Evolutionary conservation across 1,140 invertebrate species (phyloP).

Genomic region (Lordiphosa stackelbergi): DNA sequence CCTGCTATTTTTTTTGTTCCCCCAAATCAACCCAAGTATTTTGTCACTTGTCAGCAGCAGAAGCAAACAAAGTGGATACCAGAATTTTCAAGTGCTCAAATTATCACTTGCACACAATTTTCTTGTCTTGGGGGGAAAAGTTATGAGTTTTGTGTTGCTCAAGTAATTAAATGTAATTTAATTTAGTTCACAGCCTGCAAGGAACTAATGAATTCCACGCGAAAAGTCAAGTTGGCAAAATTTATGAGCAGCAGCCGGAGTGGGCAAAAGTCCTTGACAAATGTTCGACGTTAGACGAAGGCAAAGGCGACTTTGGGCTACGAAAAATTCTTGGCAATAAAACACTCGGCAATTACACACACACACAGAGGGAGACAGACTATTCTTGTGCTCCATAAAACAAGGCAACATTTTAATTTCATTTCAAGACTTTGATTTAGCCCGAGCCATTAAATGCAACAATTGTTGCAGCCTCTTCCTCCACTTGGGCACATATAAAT

Average conservation of each 20-base stretch:
- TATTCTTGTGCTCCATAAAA: slow-evolving; percentile 25
- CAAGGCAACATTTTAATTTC: slow-evolving; percentile 64
- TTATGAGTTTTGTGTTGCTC: slow-evolving; percentile 46
- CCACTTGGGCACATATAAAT: slow-evolving; percentile 45
- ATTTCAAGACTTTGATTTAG: slow-evolving; percentile 64
- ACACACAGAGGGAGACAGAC: no score
- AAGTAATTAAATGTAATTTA: slow-evolving; percentile 74
- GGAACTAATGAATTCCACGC: slow-evolving; percentile 66
- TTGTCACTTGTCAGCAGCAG: slow-evolving; percentile 52
- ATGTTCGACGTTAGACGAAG: slow-evolving; percentile 69
- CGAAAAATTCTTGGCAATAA: slow-evolving; percentile 72
- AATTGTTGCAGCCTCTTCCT: slow-evolving; percentile 24
- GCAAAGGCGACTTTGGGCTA: slow-evolving; percentile 25
- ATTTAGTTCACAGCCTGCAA: slow-evolving; percentile 50
- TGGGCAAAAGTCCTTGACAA: slow-evolving; percentile 45
- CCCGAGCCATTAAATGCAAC: slow-evolving; percentile 58
- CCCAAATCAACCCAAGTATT: slow-evolving; percentile 62
- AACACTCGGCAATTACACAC: slow-evolving; percentile 70
- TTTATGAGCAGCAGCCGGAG: slow-evolving; percentile 41
- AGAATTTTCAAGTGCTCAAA: slow-evolving; percentile 17
- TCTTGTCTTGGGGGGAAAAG: slow-evolving; percentile 31
- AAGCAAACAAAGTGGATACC: slow-evolving; percentile 16
- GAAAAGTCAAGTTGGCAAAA: slow-evolving; percentile 48
- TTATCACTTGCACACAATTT: slow-evolving; percentile 51
- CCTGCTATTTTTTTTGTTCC: slow-evolving; percentile 3